Evolutionary conservation across 2,113 vertebrate species (phyloP).

Genomic region (Sylvia atricapilla): DNA sequence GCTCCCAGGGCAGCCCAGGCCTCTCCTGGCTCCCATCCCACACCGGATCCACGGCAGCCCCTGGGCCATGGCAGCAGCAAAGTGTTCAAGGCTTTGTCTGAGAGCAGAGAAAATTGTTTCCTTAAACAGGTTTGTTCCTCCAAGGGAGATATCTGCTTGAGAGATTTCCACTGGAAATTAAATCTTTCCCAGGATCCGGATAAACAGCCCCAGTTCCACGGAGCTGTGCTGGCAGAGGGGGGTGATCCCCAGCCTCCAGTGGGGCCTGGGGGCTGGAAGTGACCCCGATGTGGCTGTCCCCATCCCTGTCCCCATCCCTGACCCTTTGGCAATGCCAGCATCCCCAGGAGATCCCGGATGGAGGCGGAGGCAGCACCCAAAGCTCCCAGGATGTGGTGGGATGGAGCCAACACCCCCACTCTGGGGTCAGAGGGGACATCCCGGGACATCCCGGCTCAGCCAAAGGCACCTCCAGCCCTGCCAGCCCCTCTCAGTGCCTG

Average conservation of each 20-base stretch:
- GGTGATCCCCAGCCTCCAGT: neutral
- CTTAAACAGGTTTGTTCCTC: slow-evolving; percentile 53
- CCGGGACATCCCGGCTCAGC: fast-evolving
- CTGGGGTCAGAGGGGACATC: neutral
- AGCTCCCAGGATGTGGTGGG: fast-evolving
- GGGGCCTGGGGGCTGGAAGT: neutral
- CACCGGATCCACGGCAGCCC: fast-evolving
- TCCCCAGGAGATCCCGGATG: fast-evolving
- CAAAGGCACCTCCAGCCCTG: neutral
- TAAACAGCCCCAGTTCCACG: neutral
- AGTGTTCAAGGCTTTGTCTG: neutral
- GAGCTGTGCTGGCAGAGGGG: neutral
- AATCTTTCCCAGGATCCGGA: neutral
- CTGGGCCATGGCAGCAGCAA: neutral
- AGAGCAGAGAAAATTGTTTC: slow-evolving; percentile 36
- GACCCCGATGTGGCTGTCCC: neutral
- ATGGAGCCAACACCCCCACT: fast-evolving
- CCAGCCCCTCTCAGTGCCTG: neutral
- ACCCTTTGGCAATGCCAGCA: fast-evolving
- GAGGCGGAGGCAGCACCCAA: fast-evolving
- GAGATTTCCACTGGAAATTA: slow-evolving; percentile 37
- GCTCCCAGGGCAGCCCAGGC: neutral
- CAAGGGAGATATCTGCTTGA: slow-evolving; percentile 45
- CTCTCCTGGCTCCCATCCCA: neutral
- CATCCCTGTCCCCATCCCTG: neutral